Evolutionary conservation across 30 jellyfish, hydroid and myxozoan species (phyloP).

Genomic region (Catostylus mosaicus): DNA sequence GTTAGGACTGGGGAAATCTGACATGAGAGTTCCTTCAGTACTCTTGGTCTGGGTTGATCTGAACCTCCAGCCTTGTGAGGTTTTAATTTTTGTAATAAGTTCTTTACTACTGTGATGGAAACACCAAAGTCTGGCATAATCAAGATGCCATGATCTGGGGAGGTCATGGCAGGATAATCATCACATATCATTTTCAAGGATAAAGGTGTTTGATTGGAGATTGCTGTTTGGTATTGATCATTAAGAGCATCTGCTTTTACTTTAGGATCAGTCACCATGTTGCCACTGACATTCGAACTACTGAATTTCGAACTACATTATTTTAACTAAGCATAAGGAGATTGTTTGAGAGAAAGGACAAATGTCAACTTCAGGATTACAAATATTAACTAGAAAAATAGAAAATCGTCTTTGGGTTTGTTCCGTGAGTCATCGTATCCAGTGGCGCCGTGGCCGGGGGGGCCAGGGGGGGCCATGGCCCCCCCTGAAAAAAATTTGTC

Average conservation of each 20-base stretch:
- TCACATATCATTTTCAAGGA: slow-evolving; percentile 38
- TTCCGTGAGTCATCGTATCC: too few relatives aligned
- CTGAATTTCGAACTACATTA: too few relatives aligned
- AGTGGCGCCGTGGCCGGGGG: too few relatives aligned
- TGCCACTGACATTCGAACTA: slow-evolving; percentile 18
- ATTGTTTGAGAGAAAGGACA: too few relatives aligned
- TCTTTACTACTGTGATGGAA: slow-evolving; percentile 53
- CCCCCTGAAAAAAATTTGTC: too few relatives aligned
- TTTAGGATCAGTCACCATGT: slow-evolving; percentile 32
- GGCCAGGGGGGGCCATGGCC: too few relatives aligned
- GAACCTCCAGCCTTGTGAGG: slow-evolving; percentile 56
- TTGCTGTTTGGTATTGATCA: slow-evolving; percentile 27
- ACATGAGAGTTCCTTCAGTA: slow-evolving; percentile 24
- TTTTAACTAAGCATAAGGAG: too few relatives aligned
- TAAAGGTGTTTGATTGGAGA: slow-evolving; percentile 45
- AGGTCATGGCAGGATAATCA: slow-evolving; percentile 34
- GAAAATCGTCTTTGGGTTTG: too few relatives aligned
- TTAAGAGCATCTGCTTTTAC: slow-evolving; percentile 26
- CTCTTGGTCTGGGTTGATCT: slow-evolving; percentile 37
- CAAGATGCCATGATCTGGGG: slow-evolving; percentile 40
- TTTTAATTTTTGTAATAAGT: slow-evolving; percentile 34
- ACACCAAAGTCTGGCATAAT: slow-evolving; percentile 51
- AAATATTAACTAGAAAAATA: too few relatives aligned
- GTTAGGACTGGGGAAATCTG: slow-evolving; percentile 49
- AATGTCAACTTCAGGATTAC: too few relatives aligned